Conservation (phyloP, 2,888 invertebrate genomes). For the Hyles lineata region DNA sequence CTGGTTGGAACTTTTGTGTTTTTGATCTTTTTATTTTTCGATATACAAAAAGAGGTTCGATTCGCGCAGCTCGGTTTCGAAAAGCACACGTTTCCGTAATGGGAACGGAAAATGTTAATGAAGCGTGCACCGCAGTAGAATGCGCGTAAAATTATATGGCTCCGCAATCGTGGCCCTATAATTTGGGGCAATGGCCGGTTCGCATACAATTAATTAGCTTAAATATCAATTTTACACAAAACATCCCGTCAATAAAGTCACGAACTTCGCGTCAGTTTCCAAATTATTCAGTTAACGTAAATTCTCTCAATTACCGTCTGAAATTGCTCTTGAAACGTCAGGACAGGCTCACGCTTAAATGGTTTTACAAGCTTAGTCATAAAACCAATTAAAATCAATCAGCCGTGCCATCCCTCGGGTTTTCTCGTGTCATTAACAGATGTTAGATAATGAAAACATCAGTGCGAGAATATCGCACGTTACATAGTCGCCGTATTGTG, state of each 20-base stretch:
- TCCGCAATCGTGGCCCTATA: slow-evolving; percentile 53
- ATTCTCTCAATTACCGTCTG: slow-evolving; percentile 43
- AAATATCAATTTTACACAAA: slow-evolving; percentile 47
- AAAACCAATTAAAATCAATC: slow-evolving; percentile 72
- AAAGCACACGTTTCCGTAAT: slow-evolving; percentile 75
- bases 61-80: slow-evolving; percentile 76
- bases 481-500: slow-evolving; percentile 7
- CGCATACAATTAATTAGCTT: slow-evolving; percentile 60
- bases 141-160: slow-evolving; percentile 66
- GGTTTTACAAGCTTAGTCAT: slow-evolving; percentile 61
- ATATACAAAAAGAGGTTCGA: slow-evolving; percentile 74
- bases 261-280: slow-evolving; percentile 38
- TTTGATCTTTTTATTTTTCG: slow-evolving; percentile 67
- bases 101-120: slow-evolving; percentile 80
- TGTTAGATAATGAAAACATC: slow-evolving; percentile 62
- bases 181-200: slow-evolving; percentile 64
- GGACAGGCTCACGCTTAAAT: slow-evolving; percentile 51
- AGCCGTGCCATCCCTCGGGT: slow-evolving; percentile 53
- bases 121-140: slow-evolving; percentile 64
- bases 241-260: slow-evolving; percentile 26
- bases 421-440: slow-evolving; percentile 54
- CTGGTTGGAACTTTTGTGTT: slow-evolving; percentile 80
- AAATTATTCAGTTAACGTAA: slow-evolving; percentile 44
- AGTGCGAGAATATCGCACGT: slow-evolving; percentile 41
- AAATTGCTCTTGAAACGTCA: slow-evolving; percentile 43